A percentile compares a stretch with the other conserved stretches of the same genome.
phyloP scores from a whole-genome alignment of 2,113 vertebrate genomes.

The Miniopterus natalensis region DNA sequence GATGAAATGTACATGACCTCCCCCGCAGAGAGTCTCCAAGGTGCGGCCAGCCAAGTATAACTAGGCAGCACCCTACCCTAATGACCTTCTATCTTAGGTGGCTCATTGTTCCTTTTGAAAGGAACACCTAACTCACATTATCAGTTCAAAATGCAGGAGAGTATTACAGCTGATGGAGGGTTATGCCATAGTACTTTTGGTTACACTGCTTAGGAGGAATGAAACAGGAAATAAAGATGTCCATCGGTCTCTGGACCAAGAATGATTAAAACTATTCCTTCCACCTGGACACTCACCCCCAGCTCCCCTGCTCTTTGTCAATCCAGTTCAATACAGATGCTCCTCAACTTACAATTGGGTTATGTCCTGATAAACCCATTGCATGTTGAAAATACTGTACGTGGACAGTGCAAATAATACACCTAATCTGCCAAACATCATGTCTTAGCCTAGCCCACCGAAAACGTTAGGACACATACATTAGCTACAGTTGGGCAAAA shows the following conservation, averaged over 20 bases:
- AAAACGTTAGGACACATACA: neutral
- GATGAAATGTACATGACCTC: neutral
- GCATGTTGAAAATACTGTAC: neutral
- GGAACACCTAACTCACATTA: conserved; percentile 31
- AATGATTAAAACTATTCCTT: neutral
- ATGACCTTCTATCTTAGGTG: neutral
- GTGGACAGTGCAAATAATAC: neutral
- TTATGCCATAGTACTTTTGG: neutral
- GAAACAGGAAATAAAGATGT: neutral
- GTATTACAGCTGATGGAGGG: neutral
- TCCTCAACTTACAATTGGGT: neutral
- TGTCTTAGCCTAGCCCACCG: neutral
- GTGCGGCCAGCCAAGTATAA: neutral
- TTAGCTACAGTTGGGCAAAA: neutral
- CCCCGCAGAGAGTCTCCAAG: neutral
- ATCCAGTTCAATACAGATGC: neutral
- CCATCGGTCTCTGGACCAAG: neutral
- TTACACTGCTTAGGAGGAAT: neutral
- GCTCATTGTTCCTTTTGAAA: conserved; percentile 39
- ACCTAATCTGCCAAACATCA: neutral
- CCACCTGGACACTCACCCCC: neutral
- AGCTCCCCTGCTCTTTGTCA: neutral
- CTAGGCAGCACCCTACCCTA: neutral
- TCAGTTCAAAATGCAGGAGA: conserved; percentile 6
- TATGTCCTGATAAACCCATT: neutral